These are phyloP conservation scores for Heliconius hortense DNA, from an alignment of 2,888 invertebrate genomes.

Conservation along the genomic window DNA sequence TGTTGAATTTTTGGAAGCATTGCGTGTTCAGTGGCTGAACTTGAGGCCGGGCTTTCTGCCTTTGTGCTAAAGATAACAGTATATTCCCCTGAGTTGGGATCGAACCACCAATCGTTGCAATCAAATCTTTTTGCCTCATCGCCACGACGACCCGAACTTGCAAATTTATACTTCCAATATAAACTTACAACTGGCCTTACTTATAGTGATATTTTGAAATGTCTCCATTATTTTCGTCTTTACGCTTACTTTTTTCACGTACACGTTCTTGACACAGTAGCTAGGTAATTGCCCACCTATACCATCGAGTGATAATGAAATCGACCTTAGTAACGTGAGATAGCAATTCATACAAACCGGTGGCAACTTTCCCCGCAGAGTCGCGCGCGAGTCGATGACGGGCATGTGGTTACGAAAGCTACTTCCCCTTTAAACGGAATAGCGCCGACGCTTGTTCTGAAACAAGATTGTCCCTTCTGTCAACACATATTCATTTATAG, in stretches of 20 bases:
- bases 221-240: slow-evolving; percentile 1
- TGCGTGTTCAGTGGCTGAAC: no score
- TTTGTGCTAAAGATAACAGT: no score
- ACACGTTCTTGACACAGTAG: slow-evolving; percentile 18
- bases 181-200: slow-evolving; percentile 9
- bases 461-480: slow-evolving; percentile 30
- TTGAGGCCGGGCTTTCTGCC: no score
- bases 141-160: slow-evolving; percentile 16
- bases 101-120: no score
- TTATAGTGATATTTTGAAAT: slow-evolving; percentile 1
- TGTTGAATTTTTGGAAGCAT: no score
- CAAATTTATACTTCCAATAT: slow-evolving; percentile 21
- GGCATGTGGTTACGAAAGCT: slow-evolving; percentile 77
- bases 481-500: slow-evolving; percentile 27
- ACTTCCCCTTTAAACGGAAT: slow-evolving; percentile 65
- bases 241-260: slow-evolving; percentile 15
- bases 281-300: slow-evolving; percentile 4
- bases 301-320: slow-evolving; percentile 47
- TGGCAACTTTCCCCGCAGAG: slow-evolving; percentile 71
- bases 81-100: no score
- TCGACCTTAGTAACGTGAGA: slow-evolving; percentile 51
- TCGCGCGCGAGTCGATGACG: slow-evolving; percentile 60
- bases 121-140: no score
- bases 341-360: slow-evolving; percentile 63
- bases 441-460: slow-evolving; percentile 54